Evolutionary conservation across 2,888 invertebrate species (phyloP).

Genomic region (Imbricaverruca yamaguchii): DNA sequence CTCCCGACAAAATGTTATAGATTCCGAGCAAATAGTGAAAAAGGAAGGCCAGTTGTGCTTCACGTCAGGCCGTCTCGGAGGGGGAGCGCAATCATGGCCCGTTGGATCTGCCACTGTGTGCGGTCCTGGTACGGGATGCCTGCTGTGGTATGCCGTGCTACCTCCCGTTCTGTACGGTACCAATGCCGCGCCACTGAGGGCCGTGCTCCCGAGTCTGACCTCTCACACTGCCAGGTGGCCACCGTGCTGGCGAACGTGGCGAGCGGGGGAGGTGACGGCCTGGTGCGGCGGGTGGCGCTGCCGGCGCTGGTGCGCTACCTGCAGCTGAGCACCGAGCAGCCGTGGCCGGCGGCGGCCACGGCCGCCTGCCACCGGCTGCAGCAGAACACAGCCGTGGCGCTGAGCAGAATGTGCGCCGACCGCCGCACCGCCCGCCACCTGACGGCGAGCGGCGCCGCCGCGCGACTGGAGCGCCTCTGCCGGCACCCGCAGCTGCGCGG

Average conservation of each 20-base stretch:
- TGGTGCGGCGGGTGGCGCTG: neutral
- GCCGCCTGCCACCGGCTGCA: conserved; percentile 7
- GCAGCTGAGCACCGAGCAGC: neutral
- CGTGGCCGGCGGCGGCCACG: neutral
- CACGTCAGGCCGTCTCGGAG: no score
- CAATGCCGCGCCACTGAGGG: no score
- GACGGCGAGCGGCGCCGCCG: neutral
- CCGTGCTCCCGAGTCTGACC: no score
- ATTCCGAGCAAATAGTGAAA: no score
- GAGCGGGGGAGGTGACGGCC: conserved; percentile 59
- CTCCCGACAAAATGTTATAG: no score
- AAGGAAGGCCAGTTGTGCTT: no score
- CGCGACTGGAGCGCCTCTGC: conserved; percentile 13
- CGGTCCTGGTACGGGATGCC: no score
- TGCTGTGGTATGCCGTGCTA: no score
- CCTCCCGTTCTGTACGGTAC: no score
- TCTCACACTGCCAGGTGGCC: conserved; percentile 50
- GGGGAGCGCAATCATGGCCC: no score
- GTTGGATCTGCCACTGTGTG: no score
- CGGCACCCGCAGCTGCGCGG: neutral
- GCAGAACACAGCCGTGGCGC: conserved; percentile 9
- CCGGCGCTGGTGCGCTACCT: conserved; percentile 9
- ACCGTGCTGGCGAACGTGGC: conserved; percentile 79
- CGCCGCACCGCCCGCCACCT: conserved; percentile 17
- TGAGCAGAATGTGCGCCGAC: neutral